Evolutionary conservation across 1,140 invertebrate genomes (phyloP), one percentile per base, ranked within the genome.

Genomic region (Drosophila ficusphila): DNA sequence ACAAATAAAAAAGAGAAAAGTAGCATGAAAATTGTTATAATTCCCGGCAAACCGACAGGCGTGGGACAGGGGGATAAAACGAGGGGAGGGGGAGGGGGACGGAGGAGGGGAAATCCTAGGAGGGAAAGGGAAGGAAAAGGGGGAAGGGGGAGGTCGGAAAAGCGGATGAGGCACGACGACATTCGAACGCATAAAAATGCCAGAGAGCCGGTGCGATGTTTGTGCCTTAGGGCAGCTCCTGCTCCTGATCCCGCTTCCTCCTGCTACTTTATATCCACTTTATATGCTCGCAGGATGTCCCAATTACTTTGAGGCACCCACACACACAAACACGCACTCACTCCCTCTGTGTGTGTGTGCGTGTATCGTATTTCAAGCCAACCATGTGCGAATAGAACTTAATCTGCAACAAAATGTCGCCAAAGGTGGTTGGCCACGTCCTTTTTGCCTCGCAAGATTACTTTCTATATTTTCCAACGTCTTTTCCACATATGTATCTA

Each of bases 341-440:
- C 33, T 41, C 19, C 14, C 39, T 12, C 18, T 44, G 36, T 64
- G 54, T 71, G 47, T 36, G 33, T 77, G 65, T 72, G 57, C 39
- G 62, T 72, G 62, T 90, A 90, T 90, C 89, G 86, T 90, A 90
- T 90, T 90, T 90, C 89, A 89, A 88, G 85, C 76, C 89, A 90
- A 76, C 85, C 89, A 90, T 90, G 89, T 90, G 89, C 81, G 89
- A 90, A 90, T 90, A 89, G 89, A 88, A 90, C 89, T 90, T 90
- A 90, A 90, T 90, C 89, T 90, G 81, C 89, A 90, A 90, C 89
- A 90, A 90, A 90, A 90, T 90, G 89, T 90, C 89, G 79, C 89
- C 89, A 88, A 83, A 88, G 82, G 82, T 88, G 82, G 82, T 82
- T 82, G 83, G 61, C 62, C 62, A 67, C 68, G 57, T 72, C 39